phyloP scores from a whole-genome alignment of 2,888 invertebrate species.

The Cyrtodaria siliqua region DNA sequence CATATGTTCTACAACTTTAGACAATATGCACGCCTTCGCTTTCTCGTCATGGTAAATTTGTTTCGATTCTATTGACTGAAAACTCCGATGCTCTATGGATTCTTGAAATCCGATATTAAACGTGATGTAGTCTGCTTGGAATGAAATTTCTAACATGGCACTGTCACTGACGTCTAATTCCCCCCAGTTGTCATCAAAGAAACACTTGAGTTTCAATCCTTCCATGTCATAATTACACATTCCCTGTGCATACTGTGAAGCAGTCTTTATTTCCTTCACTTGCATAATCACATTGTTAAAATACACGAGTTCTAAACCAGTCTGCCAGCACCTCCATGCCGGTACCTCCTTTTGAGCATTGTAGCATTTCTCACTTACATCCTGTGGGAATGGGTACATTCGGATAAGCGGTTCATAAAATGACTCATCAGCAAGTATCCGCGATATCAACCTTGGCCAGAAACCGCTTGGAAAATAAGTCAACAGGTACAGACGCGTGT shows the following conservation, averaged over 20 bases:
- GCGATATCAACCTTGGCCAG: conserved; percentile 97
- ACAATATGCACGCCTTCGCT: conserved; percentile 84
- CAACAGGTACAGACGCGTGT: conserved; percentile 88
- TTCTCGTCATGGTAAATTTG: conserved; percentile 73
- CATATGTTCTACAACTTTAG: conserved; percentile 97
- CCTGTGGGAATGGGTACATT: conserved; percentile 71
- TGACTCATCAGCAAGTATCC: conserved; percentile 94
- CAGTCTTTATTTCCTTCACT: conserved; percentile 86
- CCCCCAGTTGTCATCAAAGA: conserved; percentile 94
- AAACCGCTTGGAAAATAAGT: conserved; percentile 99
- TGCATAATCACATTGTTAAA: conserved; percentile 93
- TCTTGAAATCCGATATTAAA: conserved; percentile 67
- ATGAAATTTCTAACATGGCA: conserved; percentile 92
- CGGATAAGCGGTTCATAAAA: conserved; percentile 67
- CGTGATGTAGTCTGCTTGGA: conserved; percentile 74
- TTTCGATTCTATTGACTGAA: conserved; percentile 45
- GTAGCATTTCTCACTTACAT: conserved; percentile 65
- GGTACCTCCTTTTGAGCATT: conserved; percentile 64
- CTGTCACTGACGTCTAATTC: conserved; percentile 93
- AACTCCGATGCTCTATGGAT: conserved; percentile 10
- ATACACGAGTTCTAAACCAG: conserved; percentile 94
- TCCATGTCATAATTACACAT: conserved; percentile 87
- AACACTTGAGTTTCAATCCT: conserved; percentile 79
- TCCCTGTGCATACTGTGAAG: conserved; percentile 68
- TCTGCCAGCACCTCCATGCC: conserved; percentile 82